These are phyloP conservation scores for Chamaetylas fuelleborni DNA, from an alignment of 2,113 vertebrate species.

Conservation along the genomic window DNA sequence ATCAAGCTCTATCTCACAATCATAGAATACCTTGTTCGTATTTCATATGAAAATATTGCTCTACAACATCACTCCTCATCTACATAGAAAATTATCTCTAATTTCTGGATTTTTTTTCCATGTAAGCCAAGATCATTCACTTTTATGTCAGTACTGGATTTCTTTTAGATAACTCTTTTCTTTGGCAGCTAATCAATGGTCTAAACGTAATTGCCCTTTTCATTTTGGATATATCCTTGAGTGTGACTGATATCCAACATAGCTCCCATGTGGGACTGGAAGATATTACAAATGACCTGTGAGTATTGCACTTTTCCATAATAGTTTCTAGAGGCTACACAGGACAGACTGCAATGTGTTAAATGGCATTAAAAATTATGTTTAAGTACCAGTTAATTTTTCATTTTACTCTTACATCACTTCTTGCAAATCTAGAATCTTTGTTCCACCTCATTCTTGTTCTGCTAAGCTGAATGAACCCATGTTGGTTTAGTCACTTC, in stretches of 20 bases:
- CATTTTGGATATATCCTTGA: not conserved
- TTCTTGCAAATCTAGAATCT: not conserved
- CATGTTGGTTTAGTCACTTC: not conserved
- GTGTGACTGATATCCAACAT: not conserved
- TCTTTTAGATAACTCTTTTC: not conserved
- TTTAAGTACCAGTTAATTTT: not conserved
- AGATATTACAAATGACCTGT: not conserved
- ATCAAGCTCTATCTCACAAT: not conserved
- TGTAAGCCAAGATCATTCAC: not conserved
- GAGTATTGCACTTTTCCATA: not conserved
- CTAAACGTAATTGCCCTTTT: not conserved
- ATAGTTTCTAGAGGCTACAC: not conserved
- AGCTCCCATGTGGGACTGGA: not conserved
- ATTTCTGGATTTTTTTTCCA: not conserved
- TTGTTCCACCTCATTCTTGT: not conserved
- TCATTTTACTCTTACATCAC: not conserved
- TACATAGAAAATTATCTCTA: not conserved
- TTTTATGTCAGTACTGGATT: not conserved
- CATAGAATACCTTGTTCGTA: not conserved
- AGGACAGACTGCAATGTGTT: not conserved
- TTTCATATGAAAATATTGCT: not conserved
- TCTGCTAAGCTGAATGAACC: not conserved
- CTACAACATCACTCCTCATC: not conserved
- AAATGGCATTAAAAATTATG: not conserved
- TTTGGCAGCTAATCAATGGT: not conserved